Base-by-base conservation (phyloP, 1,140 invertebrate genomes). In the Bicyclus anynana region DNA sequence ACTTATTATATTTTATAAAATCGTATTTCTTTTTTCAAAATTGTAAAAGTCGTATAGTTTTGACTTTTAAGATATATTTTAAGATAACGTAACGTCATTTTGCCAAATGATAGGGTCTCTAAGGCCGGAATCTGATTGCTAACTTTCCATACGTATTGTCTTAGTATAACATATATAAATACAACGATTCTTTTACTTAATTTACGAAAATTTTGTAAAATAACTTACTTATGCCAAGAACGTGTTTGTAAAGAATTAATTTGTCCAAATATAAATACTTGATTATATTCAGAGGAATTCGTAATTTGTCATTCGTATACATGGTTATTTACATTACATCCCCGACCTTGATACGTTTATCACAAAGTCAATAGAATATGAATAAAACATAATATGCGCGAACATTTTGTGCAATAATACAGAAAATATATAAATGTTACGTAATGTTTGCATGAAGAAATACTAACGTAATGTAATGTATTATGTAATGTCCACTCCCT, bases 371-470 rank as follows among this genome's bases (percentile, higher is more conserved):
- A 40, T 54, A 40, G 53, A 54, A 54, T 47, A 47, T 10, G n/a
- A 35, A 54, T 27, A 44, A 47, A 35, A 33, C 27, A 37, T 44
- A 10, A 23, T 44, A 29, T n/a, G 12, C 0, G 38, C 38, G n/a
- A 46, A 53, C 16, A 53, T 46, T 44, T 27, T 46, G 53, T 37
- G 53, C 38, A 13, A 46, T 46, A 18, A 29, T 29, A 46, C 23
- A 17, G 18, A 46, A 44, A 49, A 23, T 23, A 37, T 10, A 9
- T 47, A 44, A 20, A 58, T 51, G 37, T 59, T 21, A 44, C 37
- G 50, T 29, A 59, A 59, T 52, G 56, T 52, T 26, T 16, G 49
- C 56, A 52, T 59, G 56, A 47, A n/a, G n/a, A n/a, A n/a, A 21
- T 47, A 59, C 49, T 59, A 59, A 59, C 38, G 23, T 46, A 7